Conservation (phyloP, 2,113 vertebrate genomes). For the Reinhardtius hippoglossoides region DNA sequence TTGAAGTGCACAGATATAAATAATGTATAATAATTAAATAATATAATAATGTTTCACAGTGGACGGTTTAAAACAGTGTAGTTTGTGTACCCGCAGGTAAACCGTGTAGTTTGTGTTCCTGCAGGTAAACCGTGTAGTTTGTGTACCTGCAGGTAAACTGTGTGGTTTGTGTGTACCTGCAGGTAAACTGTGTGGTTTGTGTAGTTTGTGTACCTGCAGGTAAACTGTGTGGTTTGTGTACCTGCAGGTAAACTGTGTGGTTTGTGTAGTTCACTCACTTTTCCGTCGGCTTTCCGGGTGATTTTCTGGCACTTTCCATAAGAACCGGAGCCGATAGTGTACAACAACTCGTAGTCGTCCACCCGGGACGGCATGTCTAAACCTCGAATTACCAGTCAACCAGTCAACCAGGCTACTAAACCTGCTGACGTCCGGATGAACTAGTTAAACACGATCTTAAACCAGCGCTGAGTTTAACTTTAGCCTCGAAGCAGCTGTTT, state of each 20-base stretch:
- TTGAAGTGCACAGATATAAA: too few species aligned
- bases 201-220: too few species aligned
- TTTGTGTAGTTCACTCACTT: constrained; percentile 81
- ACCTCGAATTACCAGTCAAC: not conserved
- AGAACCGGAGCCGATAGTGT: constrained; percentile 92
- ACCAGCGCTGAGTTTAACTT: not conserved
- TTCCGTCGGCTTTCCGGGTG: constrained; percentile 89
- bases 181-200: too few species aligned
- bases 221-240: too few species aligned
- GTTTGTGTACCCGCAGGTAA: too few species aligned
- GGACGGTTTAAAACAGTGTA: too few species aligned
- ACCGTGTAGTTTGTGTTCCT: too few species aligned
- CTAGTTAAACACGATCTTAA: not conserved
- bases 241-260: not conserved
- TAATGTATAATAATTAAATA: too few species aligned
- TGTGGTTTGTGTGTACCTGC: too few species aligned
- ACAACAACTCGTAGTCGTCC: constrained; percentile 93
- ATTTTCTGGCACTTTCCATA: constrained; percentile 96
- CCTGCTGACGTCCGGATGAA: not conserved
- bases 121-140: too few species aligned
- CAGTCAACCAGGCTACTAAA: not conserved
- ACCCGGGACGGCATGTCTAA: constrained; percentile 87
- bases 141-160: too few species aligned
- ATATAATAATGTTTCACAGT: too few species aligned
- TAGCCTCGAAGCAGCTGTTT: not conserved